Evolutionary conservation across 1,140 invertebrate genomes (phyloP), one percentile per base, ranked within the genome.

Genomic region (Trichomalopsis sarcophagae): DNA sequence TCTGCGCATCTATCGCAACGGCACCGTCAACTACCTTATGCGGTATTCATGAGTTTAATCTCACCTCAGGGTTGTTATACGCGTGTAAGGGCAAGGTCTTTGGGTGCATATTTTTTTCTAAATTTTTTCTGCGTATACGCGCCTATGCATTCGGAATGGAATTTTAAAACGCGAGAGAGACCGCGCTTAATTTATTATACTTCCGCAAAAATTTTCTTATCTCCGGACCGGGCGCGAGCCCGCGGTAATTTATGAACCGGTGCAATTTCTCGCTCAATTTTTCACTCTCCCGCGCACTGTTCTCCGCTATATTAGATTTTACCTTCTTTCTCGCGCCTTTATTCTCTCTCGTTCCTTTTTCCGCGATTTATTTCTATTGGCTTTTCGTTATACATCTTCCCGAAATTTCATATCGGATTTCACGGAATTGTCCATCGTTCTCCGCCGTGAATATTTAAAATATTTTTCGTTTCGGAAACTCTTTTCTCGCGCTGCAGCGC

Each of bases 21-120:
- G 97, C 91, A 98, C 97, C 89, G 97, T 98, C 92, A 97, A 97
- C 94, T 98, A 98, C 93, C 96, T 97, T 91, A 98, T 97, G 96
- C 95, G 97, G 96, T 96, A 94, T 92, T 91, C 88, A 87, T 88
- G n/a, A 82, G 11, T 62, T 62, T 62, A 5, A 62, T 62, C 55
- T 17, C 21, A 55, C 17, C 21, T 55, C 17, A 55, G 50, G 50
- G 9, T 21, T 21, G 47, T 55, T 17, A 55, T 40, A 40, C 36
- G 36, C 7, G 36, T 9, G 10, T 10, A 44, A 44, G 40, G 9
- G 10, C 7, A 44, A 40, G 36, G 36, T 0, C 7, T 40, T 40
- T 40, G 27, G 27, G 1, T 27, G 27, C 27, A 27, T 27, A 1
- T 36, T 36, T 36, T 36, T 36, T 36, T 36, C 33, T 36, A 6